Conservation (phyloP, 2,113 vertebrate genomes). For the Poeciliopsis turrubarensis region DNA sequence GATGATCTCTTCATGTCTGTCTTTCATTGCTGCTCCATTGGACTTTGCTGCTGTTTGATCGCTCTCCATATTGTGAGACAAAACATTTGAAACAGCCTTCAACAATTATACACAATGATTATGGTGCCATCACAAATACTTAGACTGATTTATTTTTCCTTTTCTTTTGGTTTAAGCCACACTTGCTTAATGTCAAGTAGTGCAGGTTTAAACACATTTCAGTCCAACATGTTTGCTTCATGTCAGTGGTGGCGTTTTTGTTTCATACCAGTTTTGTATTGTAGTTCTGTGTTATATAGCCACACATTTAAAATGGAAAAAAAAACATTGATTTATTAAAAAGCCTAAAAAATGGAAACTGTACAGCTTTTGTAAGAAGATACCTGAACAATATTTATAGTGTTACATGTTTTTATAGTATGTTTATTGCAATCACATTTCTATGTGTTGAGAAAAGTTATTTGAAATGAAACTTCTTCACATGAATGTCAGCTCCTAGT, state of each 20-base stretch:
- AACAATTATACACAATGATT: constrained; percentile 28
- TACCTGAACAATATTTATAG: constrained; percentile 78
- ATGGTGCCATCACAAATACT: constrained; percentile 51
- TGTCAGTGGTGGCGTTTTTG: constrained; percentile 55
- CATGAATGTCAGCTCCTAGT: constrained; percentile 69
- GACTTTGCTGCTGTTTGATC: constrained; percentile 36
- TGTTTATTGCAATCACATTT: constrained; percentile 75
- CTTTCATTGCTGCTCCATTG: constrained; percentile 60
- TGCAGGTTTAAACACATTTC: constrained; percentile 36
- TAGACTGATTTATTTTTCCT: constrained; percentile 38
- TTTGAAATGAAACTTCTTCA: constrained; percentile 68
- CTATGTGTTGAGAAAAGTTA: constrained; percentile 71
- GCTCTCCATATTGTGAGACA: constrained; percentile 44
- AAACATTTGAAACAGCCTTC: constrained; percentile 38
- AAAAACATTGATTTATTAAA: constrained; percentile 70
- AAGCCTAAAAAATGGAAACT: constrained; percentile 67
- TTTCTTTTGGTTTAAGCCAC: constrained; percentile 18
- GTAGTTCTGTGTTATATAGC: constrained; percentile 66
- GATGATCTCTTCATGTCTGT: constrained; percentile 41
- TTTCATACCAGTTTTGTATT: constrained; percentile 70
- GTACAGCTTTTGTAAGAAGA: constrained; percentile 78
- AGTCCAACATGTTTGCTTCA: constrained; percentile 31
- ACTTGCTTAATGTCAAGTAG: constrained; percentile 18
- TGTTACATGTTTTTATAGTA: constrained; percentile 77
- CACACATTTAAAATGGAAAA: constrained; percentile 34